Evolutionary conservation across 2,888 invertebrate genomes (phyloP).

Genomic region (Ypsolopha sequella): DNA sequence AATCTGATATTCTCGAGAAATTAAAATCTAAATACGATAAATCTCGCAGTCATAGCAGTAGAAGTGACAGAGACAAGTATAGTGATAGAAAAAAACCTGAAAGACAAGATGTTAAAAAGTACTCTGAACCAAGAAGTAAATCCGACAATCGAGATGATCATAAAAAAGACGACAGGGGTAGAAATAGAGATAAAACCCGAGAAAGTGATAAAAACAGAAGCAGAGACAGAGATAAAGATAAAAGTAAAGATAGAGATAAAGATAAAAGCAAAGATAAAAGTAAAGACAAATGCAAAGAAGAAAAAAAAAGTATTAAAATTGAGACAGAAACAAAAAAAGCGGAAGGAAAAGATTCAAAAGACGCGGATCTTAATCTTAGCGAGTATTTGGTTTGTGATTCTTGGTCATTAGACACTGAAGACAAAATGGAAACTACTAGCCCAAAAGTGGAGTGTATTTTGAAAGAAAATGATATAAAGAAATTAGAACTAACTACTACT

Average conservation of each 20-base stretch:
- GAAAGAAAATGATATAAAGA: conserved; percentile 11
- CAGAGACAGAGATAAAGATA: conserved; percentile 16
- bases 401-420: conserved; percentile 60
- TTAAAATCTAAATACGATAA: background rate
- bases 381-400: conserved; percentile 62
- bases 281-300: background rate
- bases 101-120: background rate
- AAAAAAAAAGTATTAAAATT: conserved; percentile 15
- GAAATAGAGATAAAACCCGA: conserved; percentile 1
- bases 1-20: background rate
- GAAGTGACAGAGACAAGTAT: conserved; percentile 8
- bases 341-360: conserved; percentile 20
- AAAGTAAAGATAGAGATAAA: conserved; percentile 4
- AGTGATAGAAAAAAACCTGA: conserved; percentile 16
- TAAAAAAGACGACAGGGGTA: conserved; percentile 18
- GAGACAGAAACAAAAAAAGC: conserved; percentile 8
- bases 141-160: conserved; percentile 19
- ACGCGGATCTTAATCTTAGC: conserved; percentile 46
- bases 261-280: conserved; percentile 2
- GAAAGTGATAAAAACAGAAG: conserved; percentile 14
- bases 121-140: conserved; percentile 17
- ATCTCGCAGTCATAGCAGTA: background rate
- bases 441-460: conserved; percentile 22
- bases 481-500: no score
- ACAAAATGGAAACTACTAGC: conserved; percentile 30